phyloP scores from a whole-genome alignment of 2,113 vertebrate genomes.

The Struthidea cinerea region DNA sequence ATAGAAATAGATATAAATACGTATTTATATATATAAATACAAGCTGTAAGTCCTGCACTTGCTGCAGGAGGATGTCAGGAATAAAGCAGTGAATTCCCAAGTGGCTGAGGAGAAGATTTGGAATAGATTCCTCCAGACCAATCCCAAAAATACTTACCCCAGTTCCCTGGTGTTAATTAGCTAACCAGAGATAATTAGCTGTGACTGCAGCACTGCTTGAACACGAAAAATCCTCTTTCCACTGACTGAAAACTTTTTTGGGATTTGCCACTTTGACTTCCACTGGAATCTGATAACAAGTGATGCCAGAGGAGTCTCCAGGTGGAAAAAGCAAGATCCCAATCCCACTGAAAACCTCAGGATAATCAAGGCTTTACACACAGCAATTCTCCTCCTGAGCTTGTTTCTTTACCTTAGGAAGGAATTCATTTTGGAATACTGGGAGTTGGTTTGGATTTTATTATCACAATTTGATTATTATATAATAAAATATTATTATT shows the following conservation, averaged over 20 bases:
- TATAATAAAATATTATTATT: background rate
- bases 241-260: background rate
- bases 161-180: background rate
- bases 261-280: background rate
- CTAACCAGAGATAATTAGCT: background rate
- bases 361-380: background rate
- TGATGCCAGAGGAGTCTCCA: background rate
- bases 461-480: background rate
- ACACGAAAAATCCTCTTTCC: background rate
- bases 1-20: background rate
- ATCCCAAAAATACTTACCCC: background rate
- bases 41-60: background rate
- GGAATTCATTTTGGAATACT: background rate
- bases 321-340: background rate
- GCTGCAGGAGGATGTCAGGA: background rate
- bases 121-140: background rate
- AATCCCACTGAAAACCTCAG: background rate
- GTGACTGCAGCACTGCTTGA: background rate
- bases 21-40: background rate
- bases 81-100: background rate
- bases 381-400: background rate
- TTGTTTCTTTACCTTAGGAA: background rate
- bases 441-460: background rate
- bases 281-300: background rate
- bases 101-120: background rate